Evolutionary conservation across 2,888 invertebrate genomes (phyloP), one percentile per base, ranked within the genome.

Genomic region (Eristalis arbustorum): DNA sequence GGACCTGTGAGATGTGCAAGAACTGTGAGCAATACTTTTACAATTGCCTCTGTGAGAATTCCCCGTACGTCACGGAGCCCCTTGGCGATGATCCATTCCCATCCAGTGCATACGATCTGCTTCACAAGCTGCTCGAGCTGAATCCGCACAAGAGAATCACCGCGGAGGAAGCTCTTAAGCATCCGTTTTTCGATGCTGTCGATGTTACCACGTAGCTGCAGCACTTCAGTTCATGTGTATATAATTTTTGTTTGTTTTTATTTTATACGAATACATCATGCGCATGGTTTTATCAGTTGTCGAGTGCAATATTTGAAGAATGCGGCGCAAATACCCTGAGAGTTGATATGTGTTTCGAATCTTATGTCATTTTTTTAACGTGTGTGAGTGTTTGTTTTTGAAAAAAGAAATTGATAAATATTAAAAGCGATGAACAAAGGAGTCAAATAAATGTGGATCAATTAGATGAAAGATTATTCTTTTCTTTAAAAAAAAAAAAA

Each of bases 111-210:
- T 97, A 96, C 93, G 94, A 96, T 90, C 94, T 98, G 88, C 94
- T 97, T 77, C 93, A 93, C 88, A 94, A 94, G 71, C 94, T 98
- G 89, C 93, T 98, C 89, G 96, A 96, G 91, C 94, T 97, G n/a
- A 95, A 97, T 94, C 96, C 97, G n/a, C 93, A 94, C 90, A 94
- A 94, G 40, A 94, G 98, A 89, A 94, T 96, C 87, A 94, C 96
- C 11, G 98, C 98, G 37, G 94, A 94, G 22, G 94, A 95, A 79
- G 97, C 98, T 59, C 93, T 98, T 37, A 91, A 93, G 59, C 97
- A 98, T 94, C 95, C 96, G 68, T 98, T 97, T 93, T 94, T 97
- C 56, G 89, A 78, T 18, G 90, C 72, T 37, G 63, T 72, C 11
- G 68, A 83, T 42, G 59, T 68, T 25, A 56, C 57, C n/a, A 10